Conservation (phyloP, 2,888 invertebrate species). For the Drosophila pseudotakahashii region DNA sequence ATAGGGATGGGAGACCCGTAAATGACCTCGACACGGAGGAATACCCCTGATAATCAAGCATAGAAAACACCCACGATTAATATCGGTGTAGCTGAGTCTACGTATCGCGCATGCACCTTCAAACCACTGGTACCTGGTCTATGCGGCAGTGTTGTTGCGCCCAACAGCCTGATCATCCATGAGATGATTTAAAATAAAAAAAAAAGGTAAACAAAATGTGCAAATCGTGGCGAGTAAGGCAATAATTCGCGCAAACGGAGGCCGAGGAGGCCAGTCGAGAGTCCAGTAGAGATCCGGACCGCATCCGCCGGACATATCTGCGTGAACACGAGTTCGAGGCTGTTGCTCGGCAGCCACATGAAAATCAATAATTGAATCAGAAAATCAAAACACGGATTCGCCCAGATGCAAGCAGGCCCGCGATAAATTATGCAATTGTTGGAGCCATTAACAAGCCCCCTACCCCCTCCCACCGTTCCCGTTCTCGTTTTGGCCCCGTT, state of each 20-base stretch:
- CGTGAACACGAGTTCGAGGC: conserved; percentile 33
- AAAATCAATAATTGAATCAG: conserved; percentile 80
- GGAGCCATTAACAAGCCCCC: conserved; percentile 41
- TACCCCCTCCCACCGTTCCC: conserved; percentile 24
- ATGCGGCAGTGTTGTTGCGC: too few relatives aligned
- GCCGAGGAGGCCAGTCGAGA: neutral
- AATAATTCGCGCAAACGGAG: conserved; percentile 5
- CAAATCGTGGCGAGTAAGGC: conserved; percentile 24
- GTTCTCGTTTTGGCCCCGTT: conserved; percentile 44
- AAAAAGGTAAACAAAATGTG: conserved; percentile 70
- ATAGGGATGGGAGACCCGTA: conserved; percentile 7
- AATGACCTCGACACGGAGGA: too few relatives aligned
- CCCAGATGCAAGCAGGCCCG: conserved; percentile 45
- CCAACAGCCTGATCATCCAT: too few relatives aligned
- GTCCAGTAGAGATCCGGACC: neutral
- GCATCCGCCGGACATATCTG: neutral
- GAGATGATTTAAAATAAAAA: too few relatives aligned
- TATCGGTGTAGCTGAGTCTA: too few relatives aligned
- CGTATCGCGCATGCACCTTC: too few relatives aligned
- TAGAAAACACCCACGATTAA: too few relatives aligned
- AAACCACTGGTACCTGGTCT: too few relatives aligned
- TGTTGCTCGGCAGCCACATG: conserved; percentile 71
- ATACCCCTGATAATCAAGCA: too few relatives aligned
- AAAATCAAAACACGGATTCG: conserved; percentile 75
- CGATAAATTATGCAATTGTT: conserved; percentile 73